These are phyloP conservation scores for Heteromormyrus szaboi DNA, from an alignment of 2,797 vertebrate species.

Conservation along the genomic window DNA sequence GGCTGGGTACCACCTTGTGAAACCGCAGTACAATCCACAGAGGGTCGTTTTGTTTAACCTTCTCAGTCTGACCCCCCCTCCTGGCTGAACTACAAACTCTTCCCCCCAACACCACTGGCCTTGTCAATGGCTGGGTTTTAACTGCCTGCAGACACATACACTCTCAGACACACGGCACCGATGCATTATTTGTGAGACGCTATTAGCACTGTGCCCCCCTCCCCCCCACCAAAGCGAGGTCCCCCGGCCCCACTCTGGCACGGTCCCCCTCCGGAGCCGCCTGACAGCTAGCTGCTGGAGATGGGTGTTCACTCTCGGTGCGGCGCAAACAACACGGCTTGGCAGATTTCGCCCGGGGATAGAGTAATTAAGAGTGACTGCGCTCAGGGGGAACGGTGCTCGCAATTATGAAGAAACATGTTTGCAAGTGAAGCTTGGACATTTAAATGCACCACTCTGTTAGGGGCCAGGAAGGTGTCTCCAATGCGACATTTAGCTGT, in stretches of 20 bases:
- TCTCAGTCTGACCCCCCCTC: not conserved
- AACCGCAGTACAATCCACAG: not conserved
- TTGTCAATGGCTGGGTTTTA: not conserved
- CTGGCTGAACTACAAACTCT: not conserved
- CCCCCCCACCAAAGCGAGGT: not conserved
- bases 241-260: not conserved
- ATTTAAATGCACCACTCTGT: not conserved
- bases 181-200: not conserved
- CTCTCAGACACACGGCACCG: not conserved
- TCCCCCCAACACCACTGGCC: not conserved
- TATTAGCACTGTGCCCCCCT: not conserved
- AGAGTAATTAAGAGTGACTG: conserved; percentile 14
- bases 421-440: not conserved
- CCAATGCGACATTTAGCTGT: not conserved
- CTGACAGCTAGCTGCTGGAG: not conserved
- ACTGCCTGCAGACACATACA: not conserved
- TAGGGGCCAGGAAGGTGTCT: not conserved
- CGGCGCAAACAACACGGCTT: not conserved
- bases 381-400: not conserved
- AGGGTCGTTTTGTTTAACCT: not conserved
- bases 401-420: not conserved
- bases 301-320: not conserved
- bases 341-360: not conserved
- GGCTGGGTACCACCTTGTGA: not conserved
- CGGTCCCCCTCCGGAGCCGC: not conserved